Conservation (phyloP, 1,140 invertebrate genomes). For the Pseudomyrmex dendroicus region DNA sequence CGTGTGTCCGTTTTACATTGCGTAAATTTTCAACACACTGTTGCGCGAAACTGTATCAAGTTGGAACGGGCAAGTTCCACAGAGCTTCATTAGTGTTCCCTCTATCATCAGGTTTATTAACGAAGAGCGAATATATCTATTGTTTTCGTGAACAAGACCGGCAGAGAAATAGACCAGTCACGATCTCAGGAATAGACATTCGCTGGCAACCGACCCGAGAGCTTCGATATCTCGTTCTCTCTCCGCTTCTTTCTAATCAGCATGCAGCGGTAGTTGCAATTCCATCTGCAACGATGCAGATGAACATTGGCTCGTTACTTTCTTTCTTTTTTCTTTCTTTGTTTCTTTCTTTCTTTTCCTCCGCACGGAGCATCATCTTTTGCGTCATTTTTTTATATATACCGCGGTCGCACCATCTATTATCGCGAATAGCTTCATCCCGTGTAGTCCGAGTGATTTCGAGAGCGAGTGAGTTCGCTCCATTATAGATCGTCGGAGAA, state of each 20-base stretch:
- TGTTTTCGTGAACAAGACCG: conserved; percentile 10
- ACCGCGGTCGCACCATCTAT: conserved; percentile 30
- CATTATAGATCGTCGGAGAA: too few species aligned
- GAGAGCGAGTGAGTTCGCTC: not conserved
- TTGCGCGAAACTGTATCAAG: not conserved
- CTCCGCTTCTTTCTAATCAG: conserved; percentile 5
- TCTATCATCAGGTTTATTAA: not conserved
- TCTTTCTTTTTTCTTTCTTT: conserved; percentile 17
- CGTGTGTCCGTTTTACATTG: conserved; percentile 10
- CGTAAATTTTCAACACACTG: conserved; percentile 8
- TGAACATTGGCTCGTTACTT: conserved; percentile 37
- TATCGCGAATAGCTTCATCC: conserved; percentile 36
- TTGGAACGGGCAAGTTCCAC: too few species aligned
- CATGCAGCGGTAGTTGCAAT: conserved; percentile 28
- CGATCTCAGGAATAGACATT: conserved; percentile 20
- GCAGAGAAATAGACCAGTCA: conserved; percentile 42
- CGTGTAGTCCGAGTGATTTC: not conserved
- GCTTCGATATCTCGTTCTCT: too few species aligned
- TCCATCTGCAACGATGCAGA: conserved; percentile 31
- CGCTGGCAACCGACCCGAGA: conserved; percentile 32
- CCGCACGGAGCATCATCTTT: not conserved
- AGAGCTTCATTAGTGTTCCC: conserved; percentile 25
- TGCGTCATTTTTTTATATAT: conserved; percentile 16
- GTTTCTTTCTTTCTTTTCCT: conserved; percentile 22
- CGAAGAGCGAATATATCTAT: conserved; percentile 22